Evolutionary conservation across 2,113 vertebrate species (phyloP).

Genomic region (Hemicordylus capensis): DNA sequence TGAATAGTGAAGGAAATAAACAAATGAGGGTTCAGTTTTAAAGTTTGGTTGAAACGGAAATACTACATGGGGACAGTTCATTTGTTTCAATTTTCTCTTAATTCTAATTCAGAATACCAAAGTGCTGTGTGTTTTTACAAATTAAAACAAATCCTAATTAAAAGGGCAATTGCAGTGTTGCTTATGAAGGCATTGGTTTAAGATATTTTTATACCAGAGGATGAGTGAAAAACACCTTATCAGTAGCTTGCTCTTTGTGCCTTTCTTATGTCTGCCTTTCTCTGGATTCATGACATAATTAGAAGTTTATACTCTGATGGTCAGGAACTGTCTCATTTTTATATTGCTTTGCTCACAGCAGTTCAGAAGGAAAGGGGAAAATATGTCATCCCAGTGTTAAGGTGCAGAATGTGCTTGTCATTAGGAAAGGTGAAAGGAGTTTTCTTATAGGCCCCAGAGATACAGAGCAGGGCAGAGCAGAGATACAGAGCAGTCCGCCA

Average conservation of each 20-base stretch:
- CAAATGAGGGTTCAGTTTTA: conserved; percentile 57
- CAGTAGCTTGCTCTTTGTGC: background rate
- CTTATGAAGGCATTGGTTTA: background rate
- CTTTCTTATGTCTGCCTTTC: background rate
- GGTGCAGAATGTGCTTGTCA: background rate
- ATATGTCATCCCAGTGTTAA: background rate
- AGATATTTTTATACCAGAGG: background rate
- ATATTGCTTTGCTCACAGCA: background rate
- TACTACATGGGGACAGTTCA: conserved; percentile 35
- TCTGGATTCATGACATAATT: background rate
- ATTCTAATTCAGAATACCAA: conserved; percentile 39
- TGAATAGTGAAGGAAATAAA: conserved; percentile 42
- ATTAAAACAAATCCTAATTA: conserved; percentile 11
- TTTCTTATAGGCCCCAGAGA: background rate
- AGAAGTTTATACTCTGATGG: background rate
- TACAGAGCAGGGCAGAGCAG: background rate
- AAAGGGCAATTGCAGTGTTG: conserved; percentile 5
- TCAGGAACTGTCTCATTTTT: background rate
- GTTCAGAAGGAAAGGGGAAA: background rate
- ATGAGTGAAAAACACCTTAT: background rate
- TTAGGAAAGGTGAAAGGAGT: background rate
- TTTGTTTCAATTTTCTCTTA: conserved; percentile 59
- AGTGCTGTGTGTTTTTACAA: conserved; percentile 23
- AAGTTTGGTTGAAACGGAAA: conserved; percentile 63
- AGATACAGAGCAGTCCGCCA: background rate